Evolutionary conservation across 2,797 vertebrate species (phyloP), one percentile per base, ranked within the genome.

Genomic region (Acrocephalus scirpaceus): DNA sequence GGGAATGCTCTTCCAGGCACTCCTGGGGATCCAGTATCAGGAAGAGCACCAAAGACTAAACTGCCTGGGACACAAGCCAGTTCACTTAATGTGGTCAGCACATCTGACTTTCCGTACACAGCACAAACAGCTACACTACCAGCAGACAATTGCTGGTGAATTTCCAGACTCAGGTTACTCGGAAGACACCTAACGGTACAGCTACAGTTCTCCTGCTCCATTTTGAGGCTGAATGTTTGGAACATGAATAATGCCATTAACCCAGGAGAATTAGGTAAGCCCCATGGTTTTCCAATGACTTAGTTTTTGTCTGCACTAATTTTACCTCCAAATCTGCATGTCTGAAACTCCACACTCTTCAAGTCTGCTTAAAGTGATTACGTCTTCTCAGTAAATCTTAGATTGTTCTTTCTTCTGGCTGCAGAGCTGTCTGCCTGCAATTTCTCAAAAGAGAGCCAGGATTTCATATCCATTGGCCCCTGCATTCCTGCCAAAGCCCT

Each of bases 401-500:
- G 87, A 94, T 95, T 97, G 95, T 95, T 95, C 94, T 95, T 95
- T 95, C 95, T 97, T 54, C 13, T 3, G 73, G 96, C 47, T 93
- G 94, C 87, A 73, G 96, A 95, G 80, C 86, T 74, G 83, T 78
- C 90, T 83, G 81, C 94, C 87, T 76, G 91, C 89, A 92, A 73
- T 93, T 73, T 95, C 90, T 92, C 86, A 96, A 95, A 95, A 92
- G 69, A 88, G 72, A 64, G 38, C 69, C 91, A 93, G 92, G 95
- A 94, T 96, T 96, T 96, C 89, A 56, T 44, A 96, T 96, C 96
- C 89, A 77, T 90, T 91, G 94, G 97, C 94, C 96, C 92, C 94
- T 91, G 88, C 94, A 97, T 97, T 97, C 98, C 98, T 98, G 98
- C 98, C 97, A 96, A 98, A 98, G 95, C 96, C 93, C 97, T 80